These are phyloP conservation scores for Oophaga pumilio DNA, from an alignment of 2,113 vertebrate species.

Conservation along the genomic window DNA sequence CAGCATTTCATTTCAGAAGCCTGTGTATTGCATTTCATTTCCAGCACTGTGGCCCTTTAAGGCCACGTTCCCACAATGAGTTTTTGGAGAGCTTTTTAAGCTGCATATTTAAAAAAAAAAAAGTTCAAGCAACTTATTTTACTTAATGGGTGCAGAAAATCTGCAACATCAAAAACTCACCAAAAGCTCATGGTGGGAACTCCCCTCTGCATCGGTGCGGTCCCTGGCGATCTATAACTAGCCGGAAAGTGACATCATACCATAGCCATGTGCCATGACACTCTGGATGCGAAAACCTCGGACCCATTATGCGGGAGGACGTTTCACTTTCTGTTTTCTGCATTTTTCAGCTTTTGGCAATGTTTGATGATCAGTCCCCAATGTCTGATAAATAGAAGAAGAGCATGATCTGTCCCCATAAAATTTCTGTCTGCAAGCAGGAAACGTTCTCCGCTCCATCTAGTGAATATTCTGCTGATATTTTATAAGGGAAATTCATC, in stretches of 20 bases:
- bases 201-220: too few species aligned
- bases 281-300: neutral
- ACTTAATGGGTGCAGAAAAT: too few species aligned
- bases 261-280: neutral
- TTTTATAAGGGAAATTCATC: constrained; percentile 5
- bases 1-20: too few species aligned
- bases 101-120: too few species aligned
- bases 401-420: neutral
- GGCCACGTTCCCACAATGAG: too few species aligned
- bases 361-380: neutral
- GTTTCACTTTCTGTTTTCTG: neutral
- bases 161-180: too few species aligned
- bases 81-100: too few species aligned
- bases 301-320: neutral
- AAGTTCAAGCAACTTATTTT: too few species aligned
- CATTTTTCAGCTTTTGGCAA: neutral
- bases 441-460: neutral
- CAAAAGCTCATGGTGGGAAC: too few species aligned
- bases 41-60: too few species aligned
- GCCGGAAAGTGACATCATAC: neutral
- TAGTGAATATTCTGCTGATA: neutral
- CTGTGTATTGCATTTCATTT: too few species aligned
- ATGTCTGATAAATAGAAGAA: neutral
- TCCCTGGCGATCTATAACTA: neutral
- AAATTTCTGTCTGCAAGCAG: neutral